Evolutionary conservation across 37 sponge, comb jelly and placozoan genomes (phyloP).

Genomic region (Crambe crambe): DNA sequence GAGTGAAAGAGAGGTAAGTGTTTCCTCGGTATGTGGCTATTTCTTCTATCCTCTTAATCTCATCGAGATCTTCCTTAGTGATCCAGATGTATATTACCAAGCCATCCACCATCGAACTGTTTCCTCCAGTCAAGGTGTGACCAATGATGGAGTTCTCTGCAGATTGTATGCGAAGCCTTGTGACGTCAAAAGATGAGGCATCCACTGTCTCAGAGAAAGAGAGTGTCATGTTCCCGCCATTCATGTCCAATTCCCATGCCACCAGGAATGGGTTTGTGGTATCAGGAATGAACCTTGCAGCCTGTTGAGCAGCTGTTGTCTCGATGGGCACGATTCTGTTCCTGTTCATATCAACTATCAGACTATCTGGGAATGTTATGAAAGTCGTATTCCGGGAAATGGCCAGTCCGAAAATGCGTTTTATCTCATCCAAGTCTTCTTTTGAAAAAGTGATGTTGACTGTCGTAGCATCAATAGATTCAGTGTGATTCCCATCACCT

Average conservation of each 20-base stretch:
- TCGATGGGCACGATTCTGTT: slow-evolving; percentile 64
- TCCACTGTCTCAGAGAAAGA: slow-evolving; percentile 87
- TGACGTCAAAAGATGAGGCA: slow-evolving; percentile 69
- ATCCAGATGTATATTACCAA: slow-evolving; percentile 49
- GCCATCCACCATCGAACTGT: slow-evolving; percentile 40
- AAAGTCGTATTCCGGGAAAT: slow-evolving; percentile 69
- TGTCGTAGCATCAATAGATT: slow-evolving; percentile 51
- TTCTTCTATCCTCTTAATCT: slow-evolving; percentile 83
- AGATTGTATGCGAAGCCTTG: slow-evolving; percentile 75
- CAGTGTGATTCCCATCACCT: slow-evolving; percentile 62
- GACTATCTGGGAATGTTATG: slow-evolving; percentile 61
- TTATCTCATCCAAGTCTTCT: slow-evolving; percentile 79
- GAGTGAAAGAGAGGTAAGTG: slow-evolving; percentile 67
- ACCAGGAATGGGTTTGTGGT: slow-evolving; percentile 68
- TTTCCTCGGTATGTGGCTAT: slow-evolving; percentile 71
- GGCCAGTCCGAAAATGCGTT: slow-evolving; percentile 75
- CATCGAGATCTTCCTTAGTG: slow-evolving; percentile 80
- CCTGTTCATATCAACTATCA: slow-evolving; percentile 80
- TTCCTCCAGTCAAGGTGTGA: slow-evolving; percentile 72
- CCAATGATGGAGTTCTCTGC: slow-evolving; percentile 49
- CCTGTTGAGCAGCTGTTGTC: slow-evolving; percentile 56
- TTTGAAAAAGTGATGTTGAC: slow-evolving; percentile 73
- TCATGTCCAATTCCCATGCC: slow-evolving; percentile 81
- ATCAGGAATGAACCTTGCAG: slow-evolving; percentile 65
- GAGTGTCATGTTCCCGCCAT: slow-evolving; percentile 63